Percentiles rank a stretch among this genome's conserved stretches.
These are phyloP conservation scores for Synaphobranchus kaupii DNA, from an alignment of 2,797 vertebrate genomes.

Conservation along the genomic window DNA sequence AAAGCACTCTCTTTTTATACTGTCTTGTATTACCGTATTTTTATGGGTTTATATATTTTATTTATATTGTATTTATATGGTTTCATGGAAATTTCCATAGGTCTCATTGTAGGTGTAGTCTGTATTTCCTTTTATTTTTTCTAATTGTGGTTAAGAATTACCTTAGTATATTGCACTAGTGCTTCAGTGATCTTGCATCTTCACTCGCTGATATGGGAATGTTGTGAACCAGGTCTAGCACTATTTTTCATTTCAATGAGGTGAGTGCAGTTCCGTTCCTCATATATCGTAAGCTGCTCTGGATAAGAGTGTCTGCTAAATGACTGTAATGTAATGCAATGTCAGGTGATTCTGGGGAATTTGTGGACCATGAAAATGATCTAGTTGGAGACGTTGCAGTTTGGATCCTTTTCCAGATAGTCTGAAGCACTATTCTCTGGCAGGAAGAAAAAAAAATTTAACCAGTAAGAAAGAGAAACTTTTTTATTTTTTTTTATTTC, in stretches of 20 bases:
- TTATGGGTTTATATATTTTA: neutral
- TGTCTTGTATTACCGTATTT: neutral
- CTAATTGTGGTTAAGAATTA: neutral
- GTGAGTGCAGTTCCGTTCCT: neutral
- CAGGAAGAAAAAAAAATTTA: neutral
- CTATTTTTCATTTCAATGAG: neutral
- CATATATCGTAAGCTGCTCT: neutral
- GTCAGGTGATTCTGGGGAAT: neutral
- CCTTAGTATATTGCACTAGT: neutral
- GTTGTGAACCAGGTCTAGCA: neutral
- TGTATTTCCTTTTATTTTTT: no score
- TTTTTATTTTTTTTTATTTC: neutral
- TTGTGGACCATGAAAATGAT: neutral
- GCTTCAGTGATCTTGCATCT: neutral
- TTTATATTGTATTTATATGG: neutral
- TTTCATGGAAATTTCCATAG: neutral
- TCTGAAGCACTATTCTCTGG: neutral
- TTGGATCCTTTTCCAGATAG: neutral
- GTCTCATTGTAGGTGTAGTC: no score
- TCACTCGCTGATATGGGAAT: neutral
- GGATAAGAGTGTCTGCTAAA: neutral
- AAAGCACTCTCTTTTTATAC: no score
- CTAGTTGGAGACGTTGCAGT: neutral
- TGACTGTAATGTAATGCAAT: neutral
- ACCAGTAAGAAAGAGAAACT: neutral